Conservation (phyloP, 1,140 invertebrate genomes). For the Drosophila gunungcola region DNA sequence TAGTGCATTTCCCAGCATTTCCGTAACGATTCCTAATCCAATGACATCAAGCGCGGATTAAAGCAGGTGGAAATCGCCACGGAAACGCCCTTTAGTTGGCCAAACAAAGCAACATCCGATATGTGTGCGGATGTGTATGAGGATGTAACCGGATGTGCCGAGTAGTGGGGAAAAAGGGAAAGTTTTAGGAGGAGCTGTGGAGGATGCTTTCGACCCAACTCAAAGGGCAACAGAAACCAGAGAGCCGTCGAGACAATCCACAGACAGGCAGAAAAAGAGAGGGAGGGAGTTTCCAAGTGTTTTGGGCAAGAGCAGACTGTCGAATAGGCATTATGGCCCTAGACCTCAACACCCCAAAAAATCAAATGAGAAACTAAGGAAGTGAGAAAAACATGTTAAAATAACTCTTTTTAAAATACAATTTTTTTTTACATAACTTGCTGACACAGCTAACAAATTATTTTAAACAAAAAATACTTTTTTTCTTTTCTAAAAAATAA, state of each 20-base stretch:
- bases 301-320: neutral
- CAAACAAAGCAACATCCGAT: conserved; percentile 61
- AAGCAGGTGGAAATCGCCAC: conserved; percentile 51
- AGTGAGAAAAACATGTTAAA: no score
- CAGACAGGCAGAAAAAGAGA: conserved; percentile 36
- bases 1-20: conserved; percentile 50
- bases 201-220: conserved; percentile 50
- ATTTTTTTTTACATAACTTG: no score
- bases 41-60: conserved; percentile 52
- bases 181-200: conserved; percentile 22
- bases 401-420: no score
- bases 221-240: conserved; percentile 52
- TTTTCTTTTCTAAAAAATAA: no score
- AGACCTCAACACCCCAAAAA: neutral
- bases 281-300: neutral
- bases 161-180: conserved; percentile 40
- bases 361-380: no score
- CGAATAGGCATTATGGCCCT: no score
- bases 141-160: conserved; percentile 8
- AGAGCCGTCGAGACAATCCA: conserved; percentile 67
- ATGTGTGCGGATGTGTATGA: conserved; percentile 21
- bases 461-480: no score
- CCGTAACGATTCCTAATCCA: conserved; percentile 62
- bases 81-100: conserved; percentile 53
- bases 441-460: no score